Conservation (phyloP, 2,113 vertebrate genomes). For the Glaucomys volans region DNA sequence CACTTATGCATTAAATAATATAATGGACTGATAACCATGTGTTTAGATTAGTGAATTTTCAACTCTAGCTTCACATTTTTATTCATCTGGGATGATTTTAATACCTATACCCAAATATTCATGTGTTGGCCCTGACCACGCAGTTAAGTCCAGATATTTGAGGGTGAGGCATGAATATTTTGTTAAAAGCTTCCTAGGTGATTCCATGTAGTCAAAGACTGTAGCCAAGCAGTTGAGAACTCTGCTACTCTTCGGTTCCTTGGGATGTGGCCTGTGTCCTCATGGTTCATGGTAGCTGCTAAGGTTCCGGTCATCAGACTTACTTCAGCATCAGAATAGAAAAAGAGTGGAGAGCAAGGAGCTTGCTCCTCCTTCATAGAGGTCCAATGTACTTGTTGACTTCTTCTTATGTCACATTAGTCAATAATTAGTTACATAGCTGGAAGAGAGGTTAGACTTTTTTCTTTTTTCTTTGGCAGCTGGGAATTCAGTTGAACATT, state of each 20-base stretch:
- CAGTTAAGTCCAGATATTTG: neutral
- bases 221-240: neutral
- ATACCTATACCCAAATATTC: neutral
- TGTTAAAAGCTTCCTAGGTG: neutral
- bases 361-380: too few relatives aligned
- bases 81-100: neutral
- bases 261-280: neutral
- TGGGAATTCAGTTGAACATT: neutral
- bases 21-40: neutral
- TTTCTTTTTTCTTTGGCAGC: neutral
- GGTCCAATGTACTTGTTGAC: neutral
- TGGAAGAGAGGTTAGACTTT: neutral
- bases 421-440: neutral
- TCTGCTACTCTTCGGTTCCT: neutral
- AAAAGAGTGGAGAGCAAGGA: neutral
- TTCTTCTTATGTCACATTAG: neutral
- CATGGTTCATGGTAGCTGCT: neutral
- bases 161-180: neutral
- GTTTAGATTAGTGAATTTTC: conserved; percentile 6
- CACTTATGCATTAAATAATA: neutral
- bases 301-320: neutral
- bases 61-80: conserved; percentile 17
- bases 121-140: neutral
- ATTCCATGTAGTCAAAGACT: neutral
- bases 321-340: neutral